These are phyloP conservation scores for Eumacrocentrus americanus DNA, from an alignment of 2,888 invertebrate genomes.

Conservation along the genomic window DNA sequence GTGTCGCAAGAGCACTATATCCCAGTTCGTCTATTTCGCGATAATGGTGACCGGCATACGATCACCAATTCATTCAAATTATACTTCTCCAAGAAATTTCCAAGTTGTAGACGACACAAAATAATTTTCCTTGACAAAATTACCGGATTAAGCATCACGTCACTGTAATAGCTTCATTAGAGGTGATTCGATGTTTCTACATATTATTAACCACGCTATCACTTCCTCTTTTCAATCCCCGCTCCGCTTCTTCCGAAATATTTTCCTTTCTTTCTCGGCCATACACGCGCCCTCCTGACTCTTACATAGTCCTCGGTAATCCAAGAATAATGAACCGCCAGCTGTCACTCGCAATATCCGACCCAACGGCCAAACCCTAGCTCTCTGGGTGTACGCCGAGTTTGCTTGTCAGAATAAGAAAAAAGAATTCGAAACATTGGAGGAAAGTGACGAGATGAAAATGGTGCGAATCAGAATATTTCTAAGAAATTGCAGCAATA, in stretches of 20 bases:
- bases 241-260: background rate
- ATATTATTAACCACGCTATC: slow-evolving; percentile 15
- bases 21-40: slow-evolving; percentile 34
- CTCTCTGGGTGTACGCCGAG: slow-evolving; percentile 33
- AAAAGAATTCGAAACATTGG: slow-evolving; percentile 11
- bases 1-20: background rate
- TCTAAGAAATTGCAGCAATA: background rate
- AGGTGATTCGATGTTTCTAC: slow-evolving; percentile 20
- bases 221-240: background rate
- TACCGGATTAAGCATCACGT: too few relatives aligned
- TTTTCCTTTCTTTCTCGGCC: slow-evolving; percentile 8
- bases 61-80: background rate
- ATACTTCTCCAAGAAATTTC: background rate
- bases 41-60: slow-evolving; percentile 18
- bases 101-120: background rate
- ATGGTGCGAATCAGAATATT: slow-evolving; percentile 16
- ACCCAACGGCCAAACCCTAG: slow-evolving; percentile 25
- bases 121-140: too few relatives aligned
- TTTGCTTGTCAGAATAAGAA: slow-evolving; percentile 43
- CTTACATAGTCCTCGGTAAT: slow-evolving; percentile 46
- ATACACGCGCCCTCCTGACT: slow-evolving; percentile 8
- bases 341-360: slow-evolving; percentile 56
- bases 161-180: background rate
- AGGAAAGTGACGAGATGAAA: slow-evolving; percentile 11
- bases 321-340: slow-evolving; percentile 60